Evolutionary conservation across 2,797 vertebrate genomes (phyloP).

Genomic region (Falco naumanni): DNA sequence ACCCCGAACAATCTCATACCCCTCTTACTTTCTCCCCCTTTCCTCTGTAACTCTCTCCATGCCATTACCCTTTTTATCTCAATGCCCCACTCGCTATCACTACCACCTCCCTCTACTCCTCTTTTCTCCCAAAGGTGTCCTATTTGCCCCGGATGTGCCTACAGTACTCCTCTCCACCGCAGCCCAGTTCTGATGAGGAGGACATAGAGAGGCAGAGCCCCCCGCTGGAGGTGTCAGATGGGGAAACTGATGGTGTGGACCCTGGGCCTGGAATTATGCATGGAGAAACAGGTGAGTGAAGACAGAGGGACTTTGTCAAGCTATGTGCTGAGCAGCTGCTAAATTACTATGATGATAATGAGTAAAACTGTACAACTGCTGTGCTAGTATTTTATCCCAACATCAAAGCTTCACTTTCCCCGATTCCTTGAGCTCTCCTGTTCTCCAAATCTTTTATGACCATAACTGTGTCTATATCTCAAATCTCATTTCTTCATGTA

Average conservation of each 20-base stretch:
- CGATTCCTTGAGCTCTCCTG: neutral
- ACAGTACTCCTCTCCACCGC: slow-evolving; percentile 82
- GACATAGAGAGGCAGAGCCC: slow-evolving; percentile 90
- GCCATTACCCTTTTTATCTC: neutral
- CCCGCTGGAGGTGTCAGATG: slow-evolving; percentile 94
- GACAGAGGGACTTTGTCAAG: neutral
- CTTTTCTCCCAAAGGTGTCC: slow-evolving; percentile 77
- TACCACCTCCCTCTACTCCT: neutral
- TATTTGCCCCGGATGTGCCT: slow-evolving; percentile 86
- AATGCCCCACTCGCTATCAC: neutral
- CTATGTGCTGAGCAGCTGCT: neutral
- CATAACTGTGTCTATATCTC: neutral
- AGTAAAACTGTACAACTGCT: neutral
- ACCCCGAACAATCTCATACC: neutral
- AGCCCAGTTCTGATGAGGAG: slow-evolving; percentile 94
- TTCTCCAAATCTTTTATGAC: neutral
- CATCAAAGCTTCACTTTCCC: neutral
- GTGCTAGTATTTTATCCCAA: neutral
- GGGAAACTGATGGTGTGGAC: slow-evolving; percentile 88
- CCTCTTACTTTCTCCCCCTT: neutral
- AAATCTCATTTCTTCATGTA: neutral
- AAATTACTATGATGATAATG: neutral
- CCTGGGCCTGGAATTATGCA: slow-evolving; percentile 82
- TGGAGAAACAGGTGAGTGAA: slow-evolving; percentile 87
- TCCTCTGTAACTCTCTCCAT: neutral